phyloP scores from a whole-genome alignment of 2,797 vertebrate species.

The Lepidocolaptes lacrymiger region DNA sequence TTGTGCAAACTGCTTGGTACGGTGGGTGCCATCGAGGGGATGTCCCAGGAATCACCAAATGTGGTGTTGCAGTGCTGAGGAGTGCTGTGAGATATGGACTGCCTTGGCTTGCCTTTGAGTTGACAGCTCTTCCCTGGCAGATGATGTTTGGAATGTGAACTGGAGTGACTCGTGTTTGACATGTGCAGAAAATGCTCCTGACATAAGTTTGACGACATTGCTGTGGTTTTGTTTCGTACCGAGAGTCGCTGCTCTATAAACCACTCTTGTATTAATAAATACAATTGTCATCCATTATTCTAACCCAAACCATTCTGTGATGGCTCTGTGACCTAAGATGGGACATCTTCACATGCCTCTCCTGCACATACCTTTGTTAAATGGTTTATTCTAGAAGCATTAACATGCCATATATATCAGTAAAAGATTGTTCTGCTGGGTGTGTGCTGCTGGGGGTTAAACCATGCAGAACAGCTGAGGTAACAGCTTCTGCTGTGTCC shows the following conservation, averaged over 20 bases:
- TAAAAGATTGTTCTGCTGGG: background rate
- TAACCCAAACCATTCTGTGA: background rate
- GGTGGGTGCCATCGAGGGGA: background rate
- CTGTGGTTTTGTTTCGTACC: background rate
- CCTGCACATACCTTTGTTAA: rapidly evolving
- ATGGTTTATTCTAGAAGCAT: background rate
- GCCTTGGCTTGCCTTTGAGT: background rate
- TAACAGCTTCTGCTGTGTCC: background rate
- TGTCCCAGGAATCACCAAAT: background rate
- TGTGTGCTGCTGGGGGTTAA: background rate
- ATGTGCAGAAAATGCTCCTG: background rate
- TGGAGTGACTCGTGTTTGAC: background rate
- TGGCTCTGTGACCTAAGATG: background rate
- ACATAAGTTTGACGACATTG: background rate
- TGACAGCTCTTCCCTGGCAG: background rate
- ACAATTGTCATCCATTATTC: background rate
- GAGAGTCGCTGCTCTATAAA: background rate
- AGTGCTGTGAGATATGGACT: background rate
- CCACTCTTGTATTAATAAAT: background rate
- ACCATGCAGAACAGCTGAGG: background rate
- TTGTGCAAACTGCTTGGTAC: background rate
- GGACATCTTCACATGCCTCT: background rate
- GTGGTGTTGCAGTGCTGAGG: background rate
- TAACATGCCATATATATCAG: background rate
- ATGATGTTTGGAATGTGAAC: background rate